Evolutionary conservation across 2,113 vertebrate species (phyloP).

Genomic region (Macquaria ambigua): DNA sequence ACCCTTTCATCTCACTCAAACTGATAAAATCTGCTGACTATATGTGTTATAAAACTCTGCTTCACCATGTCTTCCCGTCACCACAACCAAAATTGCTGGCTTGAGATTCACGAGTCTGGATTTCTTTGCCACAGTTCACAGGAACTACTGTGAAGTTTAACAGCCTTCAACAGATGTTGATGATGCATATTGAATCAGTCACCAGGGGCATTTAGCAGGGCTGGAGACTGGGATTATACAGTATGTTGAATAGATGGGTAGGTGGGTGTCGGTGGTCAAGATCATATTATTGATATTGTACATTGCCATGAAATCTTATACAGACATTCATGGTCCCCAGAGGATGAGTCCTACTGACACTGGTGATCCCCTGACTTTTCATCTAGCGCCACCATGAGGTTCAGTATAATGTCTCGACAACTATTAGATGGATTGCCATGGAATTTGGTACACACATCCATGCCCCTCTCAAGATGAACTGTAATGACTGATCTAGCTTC

Average conservation of each 20-base stretch:
- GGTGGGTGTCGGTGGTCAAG: not conserved
- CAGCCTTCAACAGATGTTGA: conserved; percentile 58
- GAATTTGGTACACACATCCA: not conserved
- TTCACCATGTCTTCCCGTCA: conserved; percentile 38
- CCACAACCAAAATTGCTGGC: conserved; percentile 28
- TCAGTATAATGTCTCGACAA: no score
- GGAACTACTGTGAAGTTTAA: conserved; percentile 43
- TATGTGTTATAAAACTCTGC: conserved; percentile 16
- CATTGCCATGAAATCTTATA: not conserved
- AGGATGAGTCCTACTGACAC: no score
- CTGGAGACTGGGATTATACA: not conserved
- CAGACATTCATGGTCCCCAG: no score
- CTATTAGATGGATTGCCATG: no score
- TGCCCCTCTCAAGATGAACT: not conserved
- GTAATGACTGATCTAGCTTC: not conserved
- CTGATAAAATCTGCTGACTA: conserved; percentile 28
- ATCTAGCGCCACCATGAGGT: no score
- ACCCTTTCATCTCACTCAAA: not conserved
- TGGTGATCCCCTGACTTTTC: no score
- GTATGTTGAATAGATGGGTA: not conserved
- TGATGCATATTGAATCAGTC: conserved; percentile 30
- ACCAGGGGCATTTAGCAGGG: not conserved
- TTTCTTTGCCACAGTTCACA: conserved; percentile 14
- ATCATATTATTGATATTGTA: not conserved
- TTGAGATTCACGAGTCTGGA: conserved; percentile 10